Evolutionary conservation across 2,113 vertebrate species (phyloP), one percentile per base, ranked within the genome.

Genomic region (Thymallus thymallus): DNA sequence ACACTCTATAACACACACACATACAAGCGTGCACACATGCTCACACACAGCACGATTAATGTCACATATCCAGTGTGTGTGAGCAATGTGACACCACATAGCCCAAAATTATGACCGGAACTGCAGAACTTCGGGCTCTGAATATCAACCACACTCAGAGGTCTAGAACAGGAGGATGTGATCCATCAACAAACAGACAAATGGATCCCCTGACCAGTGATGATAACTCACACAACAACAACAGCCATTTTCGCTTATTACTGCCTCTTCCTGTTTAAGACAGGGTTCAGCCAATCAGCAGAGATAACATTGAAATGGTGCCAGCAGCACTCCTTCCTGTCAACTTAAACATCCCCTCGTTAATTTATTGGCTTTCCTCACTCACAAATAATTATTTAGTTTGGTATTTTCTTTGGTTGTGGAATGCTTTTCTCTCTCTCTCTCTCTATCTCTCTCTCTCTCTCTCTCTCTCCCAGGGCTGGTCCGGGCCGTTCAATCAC

Each of bases 131-230:
- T 60, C 77, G 18, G 76, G 80, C 64, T 68, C 74, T 75, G 56
- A 41, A 41, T 9, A 41, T 2, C 35, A 2, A 41, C 9, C 9
- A 41, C 35, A 41, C 35, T 35, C 6, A 41, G 35, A 41, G 35
- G 35, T 41, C n/a, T 23, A 68, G 73, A 69, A 45, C 68, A 88
- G 84, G 74, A 87, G 87, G 88, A 89, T 87, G 81, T 76, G 76
- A 85, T 90, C 90, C 85, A 80, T 89, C 88, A 84, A 81, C 88
- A n/a, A 74, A 55, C 18, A 85, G 76, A 87, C 88, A 90, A 88
- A 89, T 84, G 81, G 79, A 82, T 85, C 75, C 68, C 83, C 85
- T 68, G 71, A 77, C 65, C 78, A 75, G 35, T 41, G 35, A 80
- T 79, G 85, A 83, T 75, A 56, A 78, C 78, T 69, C 45, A 73